Evolutionary conservation across 2,888 invertebrate species (phyloP).

Genomic region (Muschampia plurimacula): DNA sequence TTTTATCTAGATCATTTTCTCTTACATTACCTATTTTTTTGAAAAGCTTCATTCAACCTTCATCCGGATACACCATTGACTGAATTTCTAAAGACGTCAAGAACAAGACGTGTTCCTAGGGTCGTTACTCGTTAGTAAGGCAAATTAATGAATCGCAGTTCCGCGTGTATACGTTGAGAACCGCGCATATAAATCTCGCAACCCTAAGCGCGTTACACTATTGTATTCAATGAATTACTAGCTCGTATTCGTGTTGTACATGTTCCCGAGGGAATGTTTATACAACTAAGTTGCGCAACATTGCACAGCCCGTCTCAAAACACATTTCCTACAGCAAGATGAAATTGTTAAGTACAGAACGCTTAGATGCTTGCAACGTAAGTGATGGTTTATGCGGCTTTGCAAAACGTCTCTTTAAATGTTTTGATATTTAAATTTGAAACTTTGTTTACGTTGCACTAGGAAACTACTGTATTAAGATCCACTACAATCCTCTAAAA

Average conservation of each 20-base stretch:
- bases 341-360: slow-evolving; percentile 33
- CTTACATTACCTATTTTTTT: background rate
- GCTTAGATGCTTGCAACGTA: slow-evolving; percentile 24
- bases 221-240: slow-evolving; percentile 39
- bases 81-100: background rate
- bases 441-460: background rate
- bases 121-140: slow-evolving; percentile 5
- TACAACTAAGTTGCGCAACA: slow-evolving; percentile 34
- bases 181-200: slow-evolving; percentile 17
- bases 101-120: slow-evolving; percentile 7
- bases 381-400: slow-evolving; percentile 12
- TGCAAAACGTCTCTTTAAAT: background rate
- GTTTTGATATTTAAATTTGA: slow-evolving; percentile 8
- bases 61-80: background rate
- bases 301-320: slow-evolving; percentile 34
- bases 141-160: slow-evolving; percentile 23
- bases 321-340: slow-evolving; percentile 28
- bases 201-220: slow-evolving; percentile 31
- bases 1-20: background rate
- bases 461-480: background rate
- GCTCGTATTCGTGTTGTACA: slow-evolving; percentile 36
- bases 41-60: background rate
- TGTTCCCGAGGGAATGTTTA: slow-evolving; percentile 29
- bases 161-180: slow-evolving; percentile 16
- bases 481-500: too few species aligned